phyloP scores from a whole-genome alignment of 2,888 invertebrate species.

The Linyphia triangularis region DNA sequence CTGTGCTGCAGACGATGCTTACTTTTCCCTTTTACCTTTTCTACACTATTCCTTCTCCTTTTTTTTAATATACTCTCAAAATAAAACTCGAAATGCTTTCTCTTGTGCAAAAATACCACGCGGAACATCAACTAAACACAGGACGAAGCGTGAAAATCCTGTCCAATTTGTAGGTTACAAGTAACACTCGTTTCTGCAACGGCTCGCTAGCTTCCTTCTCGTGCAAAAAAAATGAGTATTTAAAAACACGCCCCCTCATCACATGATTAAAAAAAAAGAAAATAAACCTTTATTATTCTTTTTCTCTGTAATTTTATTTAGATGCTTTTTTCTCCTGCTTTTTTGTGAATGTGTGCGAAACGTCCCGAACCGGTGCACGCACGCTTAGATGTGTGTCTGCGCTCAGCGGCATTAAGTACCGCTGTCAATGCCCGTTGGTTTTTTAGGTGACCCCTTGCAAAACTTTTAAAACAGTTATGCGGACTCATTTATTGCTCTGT shows the following conservation, averaged over 20 bases:
- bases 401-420: neutral
- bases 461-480: neutral
- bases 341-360: neutral
- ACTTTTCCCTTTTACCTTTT: no score
- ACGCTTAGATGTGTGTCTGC: constrained; percentile 4
- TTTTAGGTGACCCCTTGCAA: constrained; percentile 51
- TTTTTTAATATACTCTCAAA: no score
- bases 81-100: no score
- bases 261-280: constrained; percentile 8
- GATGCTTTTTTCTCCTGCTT: neutral
- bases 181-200: constrained; percentile 36
- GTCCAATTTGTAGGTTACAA: constrained; percentile 71
- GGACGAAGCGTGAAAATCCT: no score
- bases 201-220: constrained; percentile 38
- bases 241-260: constrained; percentile 29
- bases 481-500: constrained; percentile 24
- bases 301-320: constrained; percentile 14
- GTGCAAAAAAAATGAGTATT: constrained; percentile 48
- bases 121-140: no score
- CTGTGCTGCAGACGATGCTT: no score
- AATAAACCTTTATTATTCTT: constrained; percentile 5
- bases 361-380: constrained; percentile 37
- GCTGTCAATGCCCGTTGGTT: constrained; percentile 33
- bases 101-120: no score
- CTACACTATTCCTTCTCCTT: no score